phyloP scores from a whole-genome alignment of 2,888 invertebrate species.

The Heliconius charithonia region DNA sequence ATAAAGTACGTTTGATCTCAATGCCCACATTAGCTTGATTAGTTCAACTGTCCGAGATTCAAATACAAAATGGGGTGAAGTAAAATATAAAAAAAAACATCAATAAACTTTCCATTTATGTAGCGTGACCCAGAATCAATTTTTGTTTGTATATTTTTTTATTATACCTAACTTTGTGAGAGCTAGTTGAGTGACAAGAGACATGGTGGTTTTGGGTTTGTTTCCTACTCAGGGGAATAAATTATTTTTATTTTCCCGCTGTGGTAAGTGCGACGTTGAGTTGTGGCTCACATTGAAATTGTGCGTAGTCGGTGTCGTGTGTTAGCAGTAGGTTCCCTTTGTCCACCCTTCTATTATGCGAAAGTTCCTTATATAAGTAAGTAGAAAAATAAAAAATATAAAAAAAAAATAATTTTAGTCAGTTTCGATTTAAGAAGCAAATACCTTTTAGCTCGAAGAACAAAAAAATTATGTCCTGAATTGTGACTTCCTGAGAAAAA shows the following conservation, averaged over 20 bases:
- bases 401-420: no score
- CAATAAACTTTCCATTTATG: background rate
- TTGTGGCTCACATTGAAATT: background rate
- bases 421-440: no score
- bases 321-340: background rate
- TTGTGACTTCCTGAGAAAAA: no score
- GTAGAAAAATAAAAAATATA: background rate
- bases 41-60: background rate
- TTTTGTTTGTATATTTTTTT: background rate
- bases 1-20: background rate
- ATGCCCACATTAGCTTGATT: constrained; percentile 13
- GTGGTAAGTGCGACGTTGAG: background rate
- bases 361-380: background rate
- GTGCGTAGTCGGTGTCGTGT: no score
- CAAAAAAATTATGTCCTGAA: no score
- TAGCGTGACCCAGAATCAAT: background rate
- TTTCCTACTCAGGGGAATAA: background rate
- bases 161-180: background rate
- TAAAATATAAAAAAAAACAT: background rate
- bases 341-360: background rate
- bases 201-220: background rate
- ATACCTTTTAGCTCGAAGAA: no score
- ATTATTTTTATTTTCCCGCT: background rate
- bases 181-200: background rate
- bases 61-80: background rate